A percentile compares a stretch with the other conserved stretches of the same genome.
Evolutionary conservation across 2,797 vertebrate genomes (phyloP).

Genomic region (Enteromius fasciolatus): DNA sequence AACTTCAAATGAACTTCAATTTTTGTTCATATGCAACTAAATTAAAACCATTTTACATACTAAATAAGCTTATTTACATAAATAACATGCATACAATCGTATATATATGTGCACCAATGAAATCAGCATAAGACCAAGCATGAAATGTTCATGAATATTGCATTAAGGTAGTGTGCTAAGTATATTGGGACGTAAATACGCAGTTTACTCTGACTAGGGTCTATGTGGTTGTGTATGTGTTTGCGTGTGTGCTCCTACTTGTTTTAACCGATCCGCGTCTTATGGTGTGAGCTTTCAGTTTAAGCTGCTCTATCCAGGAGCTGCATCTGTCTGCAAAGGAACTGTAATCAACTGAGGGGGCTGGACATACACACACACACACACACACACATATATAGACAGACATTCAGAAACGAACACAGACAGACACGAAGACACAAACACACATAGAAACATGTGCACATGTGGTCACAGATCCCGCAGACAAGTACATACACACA

Average conservation of each 20-base stretch:
- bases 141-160: not conserved
- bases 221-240: slow-evolving; percentile 57
- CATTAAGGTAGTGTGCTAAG: not conserved
- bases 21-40: not conserved
- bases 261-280: slow-evolving; percentile 99
- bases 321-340: slow-evolving; percentile 99
- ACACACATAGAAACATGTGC: slow-evolving; percentile 55
- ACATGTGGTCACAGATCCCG: slow-evolving; percentile 18
- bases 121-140: not conserved
- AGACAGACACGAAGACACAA: slow-evolving; percentile 69
- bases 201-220: slow-evolving; percentile 13
- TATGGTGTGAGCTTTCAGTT: slow-evolving; percentile 99
- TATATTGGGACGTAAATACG: not conserved
- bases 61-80: not conserved
- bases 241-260: slow-evolving; percentile 96
- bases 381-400: slow-evolving; percentile 36
- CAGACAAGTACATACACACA: slow-evolving; percentile 19
- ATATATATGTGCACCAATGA: not conserved
- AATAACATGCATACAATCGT: not conserved
- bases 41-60: not conserved
- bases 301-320: slow-evolving; percentile 99
- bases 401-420: slow-evolving; percentile 19
- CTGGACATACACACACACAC: slow-evolving; percentile 79
- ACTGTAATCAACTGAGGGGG: slow-evolving; percentile 99
- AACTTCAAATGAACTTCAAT: not conserved